These are phyloP conservation scores for Pararge aegeria DNA, from an alignment of 1,140 invertebrate species.

Conservation along the genomic window DNA sequence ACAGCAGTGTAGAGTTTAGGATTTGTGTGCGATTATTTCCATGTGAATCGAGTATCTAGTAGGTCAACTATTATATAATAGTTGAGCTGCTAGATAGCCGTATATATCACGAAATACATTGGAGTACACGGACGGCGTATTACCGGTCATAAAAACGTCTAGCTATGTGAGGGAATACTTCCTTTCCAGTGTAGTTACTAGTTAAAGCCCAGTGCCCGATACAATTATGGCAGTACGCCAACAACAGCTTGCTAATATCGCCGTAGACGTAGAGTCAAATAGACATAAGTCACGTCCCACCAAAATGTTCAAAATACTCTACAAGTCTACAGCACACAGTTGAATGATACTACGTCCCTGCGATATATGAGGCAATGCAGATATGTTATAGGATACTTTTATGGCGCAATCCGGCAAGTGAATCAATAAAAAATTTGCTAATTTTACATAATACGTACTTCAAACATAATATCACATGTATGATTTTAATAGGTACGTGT, in stretches of 20 bases:
- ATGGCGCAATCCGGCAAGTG: neutral
- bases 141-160: slow-evolving; percentile 52
- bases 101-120: slow-evolving; percentile 11
- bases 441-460: neutral
- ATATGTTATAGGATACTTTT: slow-evolving; percentile 19
- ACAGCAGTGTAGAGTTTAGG: too few species aligned
- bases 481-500: too few species aligned
- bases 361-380: slow-evolving; percentile 16
- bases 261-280: slow-evolving; percentile 37
- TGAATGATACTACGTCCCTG: slow-evolving; percentile 18
- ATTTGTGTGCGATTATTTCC: too few species aligned
- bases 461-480: neutral
- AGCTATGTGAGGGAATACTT: slow-evolving; percentile 48
- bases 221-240: slow-evolving; percentile 59
- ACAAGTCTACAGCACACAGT: slow-evolving; percentile 13
- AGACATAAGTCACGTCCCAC: slow-evolving; percentile 50
- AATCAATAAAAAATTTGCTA: too few species aligned
- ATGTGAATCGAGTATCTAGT: too few species aligned
- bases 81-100: neutral
- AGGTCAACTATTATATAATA: neutral
- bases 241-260: slow-evolving; percentile 46
- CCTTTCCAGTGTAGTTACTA: slow-evolving; percentile 40
- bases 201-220: slow-evolving; percentile 41
- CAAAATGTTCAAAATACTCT: slow-evolving; percentile 50
- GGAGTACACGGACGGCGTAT: slow-evolving; percentile 20